Percentiles rank a stretch among this genome's conserved stretches.
Conservation (phyloP, 2,113 vertebrate species). For the Crotalus tigris region DNA sequence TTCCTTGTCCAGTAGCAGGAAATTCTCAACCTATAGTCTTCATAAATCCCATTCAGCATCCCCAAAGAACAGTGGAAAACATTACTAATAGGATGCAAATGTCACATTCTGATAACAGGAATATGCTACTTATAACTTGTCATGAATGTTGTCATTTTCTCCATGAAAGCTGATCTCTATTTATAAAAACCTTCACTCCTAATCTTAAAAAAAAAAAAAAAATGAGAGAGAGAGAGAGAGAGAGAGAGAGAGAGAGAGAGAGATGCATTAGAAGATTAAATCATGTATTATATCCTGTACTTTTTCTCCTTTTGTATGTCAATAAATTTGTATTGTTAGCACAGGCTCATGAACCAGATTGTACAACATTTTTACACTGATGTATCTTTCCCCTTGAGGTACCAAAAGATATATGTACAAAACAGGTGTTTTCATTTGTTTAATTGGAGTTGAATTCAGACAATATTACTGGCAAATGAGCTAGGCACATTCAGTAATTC, state of each 20-base stretch:
- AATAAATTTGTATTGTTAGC: constrained; percentile 48
- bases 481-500: constrained; percentile 77
- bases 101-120: neutral
- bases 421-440: constrained; percentile 79
- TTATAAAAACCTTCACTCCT: constrained; percentile 28
- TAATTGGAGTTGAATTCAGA: constrained; percentile 73
- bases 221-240: neutral
- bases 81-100: neutral
- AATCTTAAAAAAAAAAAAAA: neutral
- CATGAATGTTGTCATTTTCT: constrained; percentile 18
- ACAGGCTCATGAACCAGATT: constrained; percentile 53
- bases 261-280: constrained; percentile 26
- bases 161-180: constrained; percentile 8
- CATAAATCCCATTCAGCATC: neutral
- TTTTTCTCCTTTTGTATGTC: constrained; percentile 25
- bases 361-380: constrained; percentile 49
- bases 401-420: constrained; percentile 70
- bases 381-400: constrained; percentile 73
- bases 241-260: neutral
- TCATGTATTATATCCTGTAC: constrained; percentile 19
- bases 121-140: neutral
- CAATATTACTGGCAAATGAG: constrained; percentile 71
- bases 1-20: neutral
- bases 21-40: neutral
- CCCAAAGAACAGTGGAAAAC: neutral